Base-by-base conservation (phyloP, 2,888 invertebrate genomes). In the Callyntrura guangdongensis region DNA sequence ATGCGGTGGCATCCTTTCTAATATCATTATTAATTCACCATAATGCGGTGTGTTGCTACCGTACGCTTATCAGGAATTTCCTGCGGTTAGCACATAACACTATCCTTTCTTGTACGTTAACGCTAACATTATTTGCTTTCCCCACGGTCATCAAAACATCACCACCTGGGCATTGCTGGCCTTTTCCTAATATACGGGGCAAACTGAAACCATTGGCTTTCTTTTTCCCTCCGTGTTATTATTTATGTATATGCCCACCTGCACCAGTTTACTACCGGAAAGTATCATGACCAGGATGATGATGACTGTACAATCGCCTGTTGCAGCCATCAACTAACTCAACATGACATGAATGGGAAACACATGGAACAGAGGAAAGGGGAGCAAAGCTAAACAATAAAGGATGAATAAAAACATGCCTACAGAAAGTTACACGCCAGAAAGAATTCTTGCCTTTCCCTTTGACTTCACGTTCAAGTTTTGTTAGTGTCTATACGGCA, bases 251-350 rank as follows among this genome's bases (percentile, higher is more conserved):
- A 20, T 11, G 45, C 45, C n/a, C 4, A 20, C 14, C 17, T n/a
- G 47, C 56, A 56, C 25, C 74, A 25, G 4, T 74, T 49, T 27
- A n/a, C 27, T 9, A 79, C 17, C 25, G 79, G 79, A 79, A 79
- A 27, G 27, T 8, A 47, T 11, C 25, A 45, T 25, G 64, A 67
- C 47, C 67, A 83, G 27, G 49, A 83, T n/a, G 22, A 69, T 69
- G 53, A 61, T 69, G 69, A 77, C n/a, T 56, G 59, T 49, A 74
- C 67, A 89, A 82, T 89, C 61, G 89, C 89, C 89, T 89, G 89
- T 89, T 89, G 89, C 89, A 74, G 74, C 47, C 64, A 9, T 89
- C 84, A 64, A 47, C 81, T 20, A 14, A 47, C 22, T 36, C 45
- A 82, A 82, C 82, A 82, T 82, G 82, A 64, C 82, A 82, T 61